Percentiles rank a stretch among this genome's conserved stretches.
Evolutionary conservation across 2,113 vertebrate genomes (phyloP).

Genomic region (Otis tarda): DNA sequence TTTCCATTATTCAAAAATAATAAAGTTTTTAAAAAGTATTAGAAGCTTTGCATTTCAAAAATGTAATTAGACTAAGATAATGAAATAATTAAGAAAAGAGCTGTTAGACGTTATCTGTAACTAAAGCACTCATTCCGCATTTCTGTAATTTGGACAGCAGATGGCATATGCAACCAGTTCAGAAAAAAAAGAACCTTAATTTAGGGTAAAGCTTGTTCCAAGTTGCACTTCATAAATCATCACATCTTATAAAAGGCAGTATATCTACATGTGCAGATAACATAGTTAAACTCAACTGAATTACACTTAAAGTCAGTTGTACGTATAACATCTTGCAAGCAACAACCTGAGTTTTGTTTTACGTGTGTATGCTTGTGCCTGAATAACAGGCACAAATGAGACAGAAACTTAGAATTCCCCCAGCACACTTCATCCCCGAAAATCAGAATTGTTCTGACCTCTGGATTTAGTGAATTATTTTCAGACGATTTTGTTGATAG

Average conservation of each 20-base stretch:
- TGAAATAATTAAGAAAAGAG: neutral
- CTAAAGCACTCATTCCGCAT: neutral
- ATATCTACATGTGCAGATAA: neutral
- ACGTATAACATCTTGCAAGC: neutral
- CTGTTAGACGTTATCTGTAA: neutral
- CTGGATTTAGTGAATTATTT: constrained; percentile 95
- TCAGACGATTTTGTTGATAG: constrained; percentile 95
- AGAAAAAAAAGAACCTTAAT: constrained; percentile 22
- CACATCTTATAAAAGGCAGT: neutral
- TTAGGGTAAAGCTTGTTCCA: neutral
- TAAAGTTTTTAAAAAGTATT: neutral
- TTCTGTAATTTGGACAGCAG: constrained; percentile 74
- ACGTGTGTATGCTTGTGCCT: fast-evolving
- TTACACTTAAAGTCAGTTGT: neutral
- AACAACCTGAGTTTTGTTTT: neutral
- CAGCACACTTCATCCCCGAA: neutral
- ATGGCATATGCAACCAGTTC: constrained; percentile 71
- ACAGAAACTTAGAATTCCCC: neutral
- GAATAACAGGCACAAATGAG: neutral
- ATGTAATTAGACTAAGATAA: constrained; percentile 22
- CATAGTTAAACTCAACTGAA: neutral
- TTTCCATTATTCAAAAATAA: neutral
- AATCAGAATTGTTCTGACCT: constrained; percentile 72
- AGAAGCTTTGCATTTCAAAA: neutral
- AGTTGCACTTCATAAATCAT: neutral